phyloP scores from a whole-genome alignment of 2,113 vertebrate species.

The Psittacus erithacus region DNA sequence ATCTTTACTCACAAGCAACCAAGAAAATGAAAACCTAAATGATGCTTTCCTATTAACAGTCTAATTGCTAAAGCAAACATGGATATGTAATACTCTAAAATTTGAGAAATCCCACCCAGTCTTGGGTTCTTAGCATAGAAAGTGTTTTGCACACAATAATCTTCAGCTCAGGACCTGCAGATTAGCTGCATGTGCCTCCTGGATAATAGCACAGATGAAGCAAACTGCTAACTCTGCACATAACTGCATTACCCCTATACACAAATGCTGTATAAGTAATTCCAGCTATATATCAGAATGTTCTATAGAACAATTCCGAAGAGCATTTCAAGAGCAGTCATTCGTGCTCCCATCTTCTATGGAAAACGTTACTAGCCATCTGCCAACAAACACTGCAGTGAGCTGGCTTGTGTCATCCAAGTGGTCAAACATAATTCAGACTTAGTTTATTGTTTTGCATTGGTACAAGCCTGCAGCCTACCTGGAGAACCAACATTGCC shows the following conservation, averaged over 20 bases:
- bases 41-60: background rate
- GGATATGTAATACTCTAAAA: background rate
- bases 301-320: background rate
- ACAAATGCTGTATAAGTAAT: background rate
- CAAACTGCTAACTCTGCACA: background rate
- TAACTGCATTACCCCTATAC: background rate
- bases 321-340: background rate
- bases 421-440: background rate
- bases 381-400: background rate
- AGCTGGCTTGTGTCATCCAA: background rate
- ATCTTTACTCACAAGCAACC: background rate
- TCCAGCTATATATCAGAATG: background rate
- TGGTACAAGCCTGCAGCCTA: background rate
- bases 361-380: background rate
- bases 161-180: background rate
- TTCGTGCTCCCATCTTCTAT: background rate
- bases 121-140: background rate
- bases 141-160: background rate
- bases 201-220: background rate
- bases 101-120: background rate
- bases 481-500: background rate
- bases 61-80: background rate
- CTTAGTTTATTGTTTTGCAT: background rate
- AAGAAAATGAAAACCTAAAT: background rate
- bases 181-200: background rate